Conservation (phyloP, 1,140 invertebrate genomes). For the Cotesia glomerata region DNA sequence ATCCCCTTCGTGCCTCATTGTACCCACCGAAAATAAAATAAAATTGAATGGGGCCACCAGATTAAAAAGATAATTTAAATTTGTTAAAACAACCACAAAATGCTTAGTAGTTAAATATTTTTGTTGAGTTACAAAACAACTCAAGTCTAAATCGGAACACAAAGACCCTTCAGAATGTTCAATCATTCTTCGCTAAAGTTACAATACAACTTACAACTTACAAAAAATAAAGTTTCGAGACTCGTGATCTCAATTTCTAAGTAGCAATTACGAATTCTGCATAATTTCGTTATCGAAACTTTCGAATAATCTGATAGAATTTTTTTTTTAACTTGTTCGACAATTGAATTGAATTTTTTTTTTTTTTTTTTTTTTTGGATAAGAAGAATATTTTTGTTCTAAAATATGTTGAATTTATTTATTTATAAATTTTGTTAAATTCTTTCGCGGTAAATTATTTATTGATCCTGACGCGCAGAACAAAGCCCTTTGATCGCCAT, state of each 20-base stretch:
- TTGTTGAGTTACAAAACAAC: too few species aligned
- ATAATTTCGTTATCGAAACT: slow-evolving; percentile 17
- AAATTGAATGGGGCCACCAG: too few species aligned
- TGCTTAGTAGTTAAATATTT: too few species aligned
- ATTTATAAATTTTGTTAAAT: background rate
- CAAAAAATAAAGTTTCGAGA: too few species aligned
- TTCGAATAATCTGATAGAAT: background rate
- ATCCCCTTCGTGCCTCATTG: background rate
- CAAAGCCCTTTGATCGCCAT: background rate
- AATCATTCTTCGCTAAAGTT: slow-evolving; percentile 11
- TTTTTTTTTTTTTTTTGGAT: background rate
- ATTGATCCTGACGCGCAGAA: background rate
- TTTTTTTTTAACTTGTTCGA: background rate
- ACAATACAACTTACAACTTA: background rate
- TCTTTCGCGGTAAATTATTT: background rate
- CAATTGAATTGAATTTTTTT: background rate
- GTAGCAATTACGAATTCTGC: background rate
- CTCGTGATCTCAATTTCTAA: too few species aligned
- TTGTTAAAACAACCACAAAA: too few species aligned
- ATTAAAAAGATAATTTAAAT: too few species aligned
- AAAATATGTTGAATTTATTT: background rate
- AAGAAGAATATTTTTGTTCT: too few species aligned
- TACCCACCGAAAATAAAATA: too few species aligned
- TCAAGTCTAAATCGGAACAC: background rate
- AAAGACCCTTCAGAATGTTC: background rate